These are phyloP conservation scores for Keiferia lycopersicella DNA, from an alignment of 2,888 invertebrate species.

Conservation along the genomic window DNA sequence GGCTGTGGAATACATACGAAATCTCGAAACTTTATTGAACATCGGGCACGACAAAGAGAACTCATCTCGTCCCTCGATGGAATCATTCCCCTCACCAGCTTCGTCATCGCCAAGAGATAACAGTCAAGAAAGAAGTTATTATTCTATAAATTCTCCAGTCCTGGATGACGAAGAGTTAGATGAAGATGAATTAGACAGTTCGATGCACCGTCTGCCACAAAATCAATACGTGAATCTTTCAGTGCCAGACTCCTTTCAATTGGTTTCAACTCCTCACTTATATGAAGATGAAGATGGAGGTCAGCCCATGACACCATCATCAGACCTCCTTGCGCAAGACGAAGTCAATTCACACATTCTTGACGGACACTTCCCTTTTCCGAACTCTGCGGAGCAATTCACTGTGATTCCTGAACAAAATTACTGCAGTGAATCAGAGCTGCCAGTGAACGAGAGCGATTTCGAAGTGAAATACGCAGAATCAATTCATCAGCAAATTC, in stretches of 20 bases:
- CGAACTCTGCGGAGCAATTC: conserved; percentile 74
- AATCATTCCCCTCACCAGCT: conserved; percentile 77
- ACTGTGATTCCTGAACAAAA: conserved; percentile 75
- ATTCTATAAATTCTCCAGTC: conserved; percentile 68
- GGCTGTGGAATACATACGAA: conserved; percentile 94
- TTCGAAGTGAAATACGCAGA: conserved; percentile 76
- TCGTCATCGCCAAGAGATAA: conserved; percentile 77
- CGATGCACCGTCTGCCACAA: conserved; percentile 72
- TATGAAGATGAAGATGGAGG: conserved; percentile 84
- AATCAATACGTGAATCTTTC: conserved; percentile 83
- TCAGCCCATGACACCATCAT: conserved; percentile 77
- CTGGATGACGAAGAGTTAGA: conserved; percentile 72
- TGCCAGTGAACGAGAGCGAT: conserved; percentile 62
- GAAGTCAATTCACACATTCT: conserved; percentile 75
- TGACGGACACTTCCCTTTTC: conserved; percentile 76
- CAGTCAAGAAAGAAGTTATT: conserved; percentile 77
- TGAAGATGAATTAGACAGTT: conserved; percentile 71
- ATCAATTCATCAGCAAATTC: conserved; percentile 61
- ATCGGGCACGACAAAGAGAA: conserved; percentile 83
- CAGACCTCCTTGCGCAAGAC: conserved; percentile 73
- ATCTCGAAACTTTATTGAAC: conserved; percentile 87
- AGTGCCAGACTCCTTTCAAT: conserved; percentile 83
- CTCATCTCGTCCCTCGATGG: conserved; percentile 62
- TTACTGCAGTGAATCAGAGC: conserved; percentile 68
- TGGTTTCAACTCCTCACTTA: conserved; percentile 79